phyloP scores from a whole-genome alignment of 2,797 vertebrate species.

The Notolabrus celidotus region DNA sequence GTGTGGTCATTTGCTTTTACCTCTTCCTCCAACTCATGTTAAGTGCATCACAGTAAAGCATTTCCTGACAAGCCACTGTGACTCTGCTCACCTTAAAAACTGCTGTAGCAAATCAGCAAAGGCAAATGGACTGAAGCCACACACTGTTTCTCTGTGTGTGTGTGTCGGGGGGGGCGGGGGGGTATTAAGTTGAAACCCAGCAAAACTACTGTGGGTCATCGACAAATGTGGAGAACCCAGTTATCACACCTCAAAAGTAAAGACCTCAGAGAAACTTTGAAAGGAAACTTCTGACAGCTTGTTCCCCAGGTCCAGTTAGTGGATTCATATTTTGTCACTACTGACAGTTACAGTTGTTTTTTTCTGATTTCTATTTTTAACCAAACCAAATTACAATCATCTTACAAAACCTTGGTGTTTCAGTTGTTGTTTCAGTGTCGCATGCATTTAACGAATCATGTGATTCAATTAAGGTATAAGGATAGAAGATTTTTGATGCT shows the following conservation, averaged over 20 bases:
- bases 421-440: no score
- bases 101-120: conserved; percentile 40
- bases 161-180: neutral
- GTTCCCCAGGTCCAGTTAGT: no score
- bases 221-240: conserved; percentile 12
- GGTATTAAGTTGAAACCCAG: conserved; percentile 17
- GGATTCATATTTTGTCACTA: neutral
- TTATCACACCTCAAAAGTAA: neutral
- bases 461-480: no score
- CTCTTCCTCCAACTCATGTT: conserved; percentile 33
- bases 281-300: neutral
- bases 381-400: no score
- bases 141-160: neutral
- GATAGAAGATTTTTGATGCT: no score
- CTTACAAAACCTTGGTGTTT: no score
- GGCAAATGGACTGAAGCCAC: conserved; percentile 34
- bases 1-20: conserved; percentile 37
- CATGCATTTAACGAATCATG: no score
- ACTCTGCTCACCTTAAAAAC: conserved; percentile 44
- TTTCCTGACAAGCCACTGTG: conserved; percentile 31
- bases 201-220: conserved; percentile 11
- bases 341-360: no score
- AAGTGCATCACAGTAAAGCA: conserved; percentile 46
- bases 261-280: neutral
- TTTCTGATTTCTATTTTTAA: no score